Percentiles rank a stretch among this genome's conserved stretches.
These are phyloP conservation scores for Aldabrachelys gigantea DNA, from an alignment of 2,113 vertebrate species.

Conservation along the genomic window DNA sequence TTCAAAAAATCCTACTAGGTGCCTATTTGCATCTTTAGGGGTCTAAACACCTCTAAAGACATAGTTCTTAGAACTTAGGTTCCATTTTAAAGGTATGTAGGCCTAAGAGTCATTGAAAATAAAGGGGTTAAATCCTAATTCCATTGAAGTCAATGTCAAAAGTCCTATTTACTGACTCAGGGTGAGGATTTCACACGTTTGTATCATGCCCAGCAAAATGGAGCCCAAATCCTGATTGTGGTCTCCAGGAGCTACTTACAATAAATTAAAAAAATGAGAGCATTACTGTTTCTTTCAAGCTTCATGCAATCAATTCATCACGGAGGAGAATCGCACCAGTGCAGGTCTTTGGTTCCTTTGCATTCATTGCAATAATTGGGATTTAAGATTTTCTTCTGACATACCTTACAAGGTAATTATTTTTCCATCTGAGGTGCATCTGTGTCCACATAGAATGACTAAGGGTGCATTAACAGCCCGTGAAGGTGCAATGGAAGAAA, in stretches of 20 bases:
- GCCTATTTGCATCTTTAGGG: background rate
- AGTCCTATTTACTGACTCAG: too few relatives aligned
- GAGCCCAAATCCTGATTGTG: background rate
- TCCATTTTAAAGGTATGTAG: background rate
- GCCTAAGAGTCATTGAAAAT: too few relatives aligned
- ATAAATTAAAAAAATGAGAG: too few relatives aligned
- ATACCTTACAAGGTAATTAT: background rate
- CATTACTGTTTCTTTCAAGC: too few relatives aligned
- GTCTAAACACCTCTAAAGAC: background rate
- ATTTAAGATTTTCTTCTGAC: background rate
- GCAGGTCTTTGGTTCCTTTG: background rate
- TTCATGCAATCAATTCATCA: too few relatives aligned
- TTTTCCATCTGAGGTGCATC: background rate
- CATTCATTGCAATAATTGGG: background rate
- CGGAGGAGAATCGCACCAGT: background rate
- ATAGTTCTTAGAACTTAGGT: background rate
- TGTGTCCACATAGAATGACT: background rate
- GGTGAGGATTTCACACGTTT: too few relatives aligned
- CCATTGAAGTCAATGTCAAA: too few relatives aligned
- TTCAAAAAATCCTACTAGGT: background rate
- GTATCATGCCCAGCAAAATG: background rate
- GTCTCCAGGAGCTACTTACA: too few relatives aligned
- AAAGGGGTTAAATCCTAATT: too few relatives aligned
- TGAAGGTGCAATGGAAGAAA: background rate
- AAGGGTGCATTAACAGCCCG: background rate